Evolutionary conservation across 2,113 vertebrate genomes (phyloP).

Genomic region (Emydocephalus ijimae): DNA sequence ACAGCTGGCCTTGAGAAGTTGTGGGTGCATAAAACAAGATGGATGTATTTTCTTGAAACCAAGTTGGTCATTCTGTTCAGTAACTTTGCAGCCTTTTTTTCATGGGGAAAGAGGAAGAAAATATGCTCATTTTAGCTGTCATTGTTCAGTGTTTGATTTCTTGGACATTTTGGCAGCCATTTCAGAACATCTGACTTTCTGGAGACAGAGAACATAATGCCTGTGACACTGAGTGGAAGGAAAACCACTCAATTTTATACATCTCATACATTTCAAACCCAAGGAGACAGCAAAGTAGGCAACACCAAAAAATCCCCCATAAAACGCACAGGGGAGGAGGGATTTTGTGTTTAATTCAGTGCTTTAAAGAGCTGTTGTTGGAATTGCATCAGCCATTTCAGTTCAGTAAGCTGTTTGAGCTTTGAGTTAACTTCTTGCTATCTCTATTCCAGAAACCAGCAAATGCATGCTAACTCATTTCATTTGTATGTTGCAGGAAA

Average conservation of each 20-base stretch:
- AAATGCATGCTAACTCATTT: neutral
- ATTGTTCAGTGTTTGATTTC: conserved; percentile 24
- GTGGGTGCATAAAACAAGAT: neutral
- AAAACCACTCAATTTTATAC: neutral
- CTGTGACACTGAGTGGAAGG: neutral
- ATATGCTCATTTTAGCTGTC: conserved; percentile 13
- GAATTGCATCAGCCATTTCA: neutral
- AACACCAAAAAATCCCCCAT: neutral
- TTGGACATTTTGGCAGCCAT: conserved; percentile 27
- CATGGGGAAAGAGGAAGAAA: neutral
- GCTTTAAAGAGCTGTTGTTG: neutral
- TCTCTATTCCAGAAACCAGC: neutral
- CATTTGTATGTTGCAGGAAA: conserved; percentile 28
- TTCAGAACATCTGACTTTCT: conserved; percentile 14
- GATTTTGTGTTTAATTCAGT: neutral
- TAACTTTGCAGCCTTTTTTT: conserved; percentile 3
- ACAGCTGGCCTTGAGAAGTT: no score
- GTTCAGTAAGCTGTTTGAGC: neutral
- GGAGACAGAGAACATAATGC: neutral
- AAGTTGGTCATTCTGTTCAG: neutral
- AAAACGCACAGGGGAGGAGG: neutral
- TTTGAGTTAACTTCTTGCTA: conserved; percentile 14
- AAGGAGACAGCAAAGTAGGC: neutral
- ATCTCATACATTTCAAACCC: conserved; percentile 16
- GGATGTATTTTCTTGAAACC: neutral